Percentiles rank a stretch among this genome's conserved stretches.
Conservation (phyloP, 2,113 vertebrate genomes). For the Pan paniscus region DNA sequence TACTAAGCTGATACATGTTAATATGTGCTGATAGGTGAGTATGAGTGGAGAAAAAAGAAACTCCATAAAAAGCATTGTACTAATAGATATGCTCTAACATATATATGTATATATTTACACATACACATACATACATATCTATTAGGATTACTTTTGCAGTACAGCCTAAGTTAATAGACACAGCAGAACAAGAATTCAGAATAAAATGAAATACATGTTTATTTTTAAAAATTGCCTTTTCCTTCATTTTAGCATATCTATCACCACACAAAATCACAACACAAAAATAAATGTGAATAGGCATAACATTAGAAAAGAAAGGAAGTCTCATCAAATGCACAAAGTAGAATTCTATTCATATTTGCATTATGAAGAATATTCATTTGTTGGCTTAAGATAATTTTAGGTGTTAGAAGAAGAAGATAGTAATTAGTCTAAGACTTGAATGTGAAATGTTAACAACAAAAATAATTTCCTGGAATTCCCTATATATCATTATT, state of each 20-base stretch:
- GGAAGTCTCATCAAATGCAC: neutral
- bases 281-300: neutral
- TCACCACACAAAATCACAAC: neutral
- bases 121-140: neutral
- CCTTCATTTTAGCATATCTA: neutral
- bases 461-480: neutral
- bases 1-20: slow-evolving; percentile 55
- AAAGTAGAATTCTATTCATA: neutral
- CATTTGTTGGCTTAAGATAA: neutral
- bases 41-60: slow-evolving; percentile 21
- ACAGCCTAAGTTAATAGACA: slow-evolving; percentile 42
- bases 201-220: neutral
- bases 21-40: slow-evolving; percentile 38
- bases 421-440: neutral
- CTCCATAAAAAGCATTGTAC: slow-evolving; percentile 26
- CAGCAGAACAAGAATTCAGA: slow-evolving; percentile 15
- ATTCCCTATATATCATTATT: neutral
- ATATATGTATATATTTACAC: neutral
- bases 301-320: neutral
- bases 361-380: neutral
- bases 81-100: neutral
- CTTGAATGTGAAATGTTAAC: neutral
- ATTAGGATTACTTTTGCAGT: slow-evolving; percentile 38
- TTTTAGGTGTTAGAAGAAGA: neutral
- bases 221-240: neutral